Conservation (phyloP, 1,140 invertebrate species). For the Drosophila varians region DNA sequence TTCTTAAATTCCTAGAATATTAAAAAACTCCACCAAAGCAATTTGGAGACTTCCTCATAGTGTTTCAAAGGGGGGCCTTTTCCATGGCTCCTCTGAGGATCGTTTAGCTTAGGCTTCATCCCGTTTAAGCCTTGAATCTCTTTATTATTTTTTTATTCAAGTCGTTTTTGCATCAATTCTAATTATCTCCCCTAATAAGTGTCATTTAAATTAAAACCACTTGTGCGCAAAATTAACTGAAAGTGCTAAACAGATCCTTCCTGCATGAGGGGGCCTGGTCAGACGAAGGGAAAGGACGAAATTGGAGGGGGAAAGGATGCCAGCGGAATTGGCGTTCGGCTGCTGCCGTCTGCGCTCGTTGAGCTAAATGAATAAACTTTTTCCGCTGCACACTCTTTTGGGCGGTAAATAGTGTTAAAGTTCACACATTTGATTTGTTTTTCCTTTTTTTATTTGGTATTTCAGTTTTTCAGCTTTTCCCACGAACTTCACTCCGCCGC, state of each 20-base stretch:
- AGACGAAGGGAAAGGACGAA: background rate
- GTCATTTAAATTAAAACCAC: constrained; percentile 71
- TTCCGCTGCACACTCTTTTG: constrained; percentile 72
- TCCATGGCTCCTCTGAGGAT: too few species aligned
- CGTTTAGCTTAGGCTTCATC: too few species aligned
- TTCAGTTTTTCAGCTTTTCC: constrained; percentile 19
- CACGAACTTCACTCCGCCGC: constrained; percentile 5
- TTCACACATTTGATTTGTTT: constrained; percentile 80
- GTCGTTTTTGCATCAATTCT: constrained; percentile 20
- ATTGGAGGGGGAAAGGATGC: background rate
- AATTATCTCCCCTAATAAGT: constrained; percentile 56
- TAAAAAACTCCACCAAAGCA: too few species aligned
- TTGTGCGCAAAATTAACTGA: constrained; percentile 62
- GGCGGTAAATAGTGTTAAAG: constrained; percentile 80
- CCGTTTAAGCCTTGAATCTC: constrained; percentile 7
- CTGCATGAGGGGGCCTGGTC: background rate
- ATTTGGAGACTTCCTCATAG: too few species aligned
- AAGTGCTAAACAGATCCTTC: constrained; percentile 21
- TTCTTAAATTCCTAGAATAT: too few species aligned
- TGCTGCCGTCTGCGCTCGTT: constrained; percentile 67
- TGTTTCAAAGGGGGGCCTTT: too few species aligned
- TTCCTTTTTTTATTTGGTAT: constrained; percentile 23
- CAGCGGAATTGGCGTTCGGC: constrained; percentile 18
- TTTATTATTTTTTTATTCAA: constrained; percentile 4
- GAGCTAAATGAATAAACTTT: constrained; percentile 80